Evolutionary conservation across 2,888 invertebrate species (phyloP).

Genomic region (Slavum lentiscoides): DNA sequence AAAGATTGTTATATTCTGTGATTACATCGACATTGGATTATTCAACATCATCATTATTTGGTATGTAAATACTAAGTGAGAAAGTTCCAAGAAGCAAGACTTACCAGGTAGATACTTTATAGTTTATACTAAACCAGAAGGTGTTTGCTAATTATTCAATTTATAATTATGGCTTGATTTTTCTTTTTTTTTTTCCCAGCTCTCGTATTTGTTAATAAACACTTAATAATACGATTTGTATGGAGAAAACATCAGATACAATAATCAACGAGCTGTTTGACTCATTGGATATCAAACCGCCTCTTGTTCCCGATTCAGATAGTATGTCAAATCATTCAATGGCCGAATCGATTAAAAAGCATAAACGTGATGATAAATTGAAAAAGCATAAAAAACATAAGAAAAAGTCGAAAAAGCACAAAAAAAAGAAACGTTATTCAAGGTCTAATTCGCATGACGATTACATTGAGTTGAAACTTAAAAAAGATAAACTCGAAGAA

Average conservation of each 20-base stretch:
- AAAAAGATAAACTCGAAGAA: constrained; percentile 40
- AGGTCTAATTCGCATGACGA: constrained; percentile 20
- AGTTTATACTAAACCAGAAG: too few relatives aligned
- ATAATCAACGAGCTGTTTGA: constrained; percentile 31
- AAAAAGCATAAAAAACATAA: constrained; percentile 63
- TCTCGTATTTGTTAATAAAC: too few relatives aligned
- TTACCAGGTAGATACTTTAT: too few relatives aligned
- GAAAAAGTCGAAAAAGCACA: constrained; percentile 57
- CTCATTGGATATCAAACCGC: constrained; percentile 1
- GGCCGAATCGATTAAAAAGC: constrained; percentile 18
- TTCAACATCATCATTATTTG: too few relatives aligned
- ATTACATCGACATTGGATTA: too few relatives aligned
- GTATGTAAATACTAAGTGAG: too few relatives aligned
- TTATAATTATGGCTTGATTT: too few relatives aligned
- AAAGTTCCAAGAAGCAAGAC: too few relatives aligned
- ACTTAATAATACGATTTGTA: background rate
- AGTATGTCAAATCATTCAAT: constrained; percentile 7
- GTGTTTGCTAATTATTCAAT: too few relatives aligned
- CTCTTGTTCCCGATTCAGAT: constrained; percentile 20
- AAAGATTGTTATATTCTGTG: too few relatives aligned
- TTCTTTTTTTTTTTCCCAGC: too few relatives aligned
- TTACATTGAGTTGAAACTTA: constrained; percentile 37
- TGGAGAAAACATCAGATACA: constrained; percentile 38
- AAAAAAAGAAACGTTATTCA: constrained; percentile 68
- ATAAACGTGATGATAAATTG: constrained; percentile 57